Evolutionary conservation across 2,888 invertebrate genomes (phyloP), one percentile per base, ranked within the genome.

Genomic region (Heliconius charithonia): DNA sequence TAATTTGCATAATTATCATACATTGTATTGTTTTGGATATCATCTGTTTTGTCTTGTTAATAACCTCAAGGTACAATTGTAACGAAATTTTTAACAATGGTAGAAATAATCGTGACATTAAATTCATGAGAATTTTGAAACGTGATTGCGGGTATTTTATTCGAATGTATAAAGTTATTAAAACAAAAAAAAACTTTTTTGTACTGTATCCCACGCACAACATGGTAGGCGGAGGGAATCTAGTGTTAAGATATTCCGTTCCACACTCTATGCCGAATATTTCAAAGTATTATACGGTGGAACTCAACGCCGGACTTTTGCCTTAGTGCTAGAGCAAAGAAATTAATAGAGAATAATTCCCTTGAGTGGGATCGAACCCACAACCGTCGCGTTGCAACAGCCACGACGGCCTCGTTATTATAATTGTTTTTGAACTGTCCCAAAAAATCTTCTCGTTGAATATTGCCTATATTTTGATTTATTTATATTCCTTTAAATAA

Each of bases 21-120:
- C 72, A 37, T 66, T 80, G 71, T 66, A 77, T 80, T 80, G 75
- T 80, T n/a, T 77, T 75, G 59, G 66, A 70, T 75, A 75, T 77
- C 67, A 74, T 62, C 66, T 71, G 63, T 77, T 79, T 77, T 77
- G 77, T 62, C 70, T 71, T 62, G 74, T 56, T 77, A 72, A 63
- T 71, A 63, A 59, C 75, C 56, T 77, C 71, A 75, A 80, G 77
- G 79, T 75, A 65, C 70, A 66, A 77, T 79, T 79, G 73, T 76
- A 79, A 79, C 65, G 27, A 73, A 73, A 51, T 41, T 75, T 66
- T 27, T 19, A 76, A 73, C 59, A 73, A 76, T 76, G 51, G 32
- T 25, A 69, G 63, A 76, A 79, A 79, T 66, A 71, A 63, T 56
- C 37, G 19, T 29, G 41, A 71, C 45, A 73, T 73, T 70, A 79